Base-by-base conservation (phyloP, 1,140 invertebrate genomes). In the Lordiphosa collinella region DNA sequence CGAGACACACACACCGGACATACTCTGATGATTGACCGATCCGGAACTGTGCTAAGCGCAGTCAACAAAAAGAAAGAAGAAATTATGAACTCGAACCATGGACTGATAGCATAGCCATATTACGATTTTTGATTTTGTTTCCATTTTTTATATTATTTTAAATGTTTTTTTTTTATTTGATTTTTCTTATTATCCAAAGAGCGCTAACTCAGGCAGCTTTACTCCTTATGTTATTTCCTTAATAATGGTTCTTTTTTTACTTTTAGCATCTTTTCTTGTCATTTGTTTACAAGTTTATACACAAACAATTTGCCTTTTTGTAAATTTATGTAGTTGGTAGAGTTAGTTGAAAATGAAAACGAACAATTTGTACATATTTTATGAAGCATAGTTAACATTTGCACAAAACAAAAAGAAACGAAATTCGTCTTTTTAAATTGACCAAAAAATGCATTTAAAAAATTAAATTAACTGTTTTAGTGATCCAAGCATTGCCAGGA, bases 51-150 rank as follows among this genome's bases (percentile, higher is more conserved):
- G 76, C 71, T 88, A 88, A 80, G 54, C 62, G 47, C 74, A 57
- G 12, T 25, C 48, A 31, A 22, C 12, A 36, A 11, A 56, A 16
- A 48, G 46, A 44, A 44, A 44, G 25, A 47, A 37, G 57, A 48
- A 64, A 62, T 65, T 57, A 53, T 13, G 57, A 80, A 76, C 53
- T 82, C 71, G 78, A 82, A 80, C 78, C 72, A 84, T 79, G 79
- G 78, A 84, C 78, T 84, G 78, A 84, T 84, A 84, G 78, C 73
- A 55, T 84, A 84, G 78, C 78, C 78, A 85, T 84, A 78, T 84
- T 68, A 85, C 80, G 64, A 78, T 80, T 80, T 84, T 70, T 84
- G 18, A 22, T 59, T 50, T 16, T 38, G 49, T 56, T 53, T 57
- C 56, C 58, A 9, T 61, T 67, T 52, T 54, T 44, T 58, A 41